Evolutionary conservation across 1,140 invertebrate species (phyloP).

Genomic region (Drosophila carrolli): DNA sequence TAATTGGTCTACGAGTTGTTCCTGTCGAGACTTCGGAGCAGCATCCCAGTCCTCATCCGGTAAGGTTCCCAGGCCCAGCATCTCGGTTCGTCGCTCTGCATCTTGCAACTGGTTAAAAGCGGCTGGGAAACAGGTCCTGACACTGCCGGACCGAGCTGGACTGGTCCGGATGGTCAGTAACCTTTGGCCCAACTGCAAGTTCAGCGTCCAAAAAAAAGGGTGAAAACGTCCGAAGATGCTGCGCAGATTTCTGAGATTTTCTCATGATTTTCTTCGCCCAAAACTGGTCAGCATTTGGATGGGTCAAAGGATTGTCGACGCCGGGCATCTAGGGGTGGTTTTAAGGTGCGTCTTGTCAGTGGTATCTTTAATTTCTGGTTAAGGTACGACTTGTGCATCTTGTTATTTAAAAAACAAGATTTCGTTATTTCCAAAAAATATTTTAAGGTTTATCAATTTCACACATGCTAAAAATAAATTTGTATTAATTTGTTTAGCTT

Average conservation of each 20-base stretch:
- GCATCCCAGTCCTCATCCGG: slow-evolving; percentile 23
- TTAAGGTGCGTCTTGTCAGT: background rate
- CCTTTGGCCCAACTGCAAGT: slow-evolving; percentile 67
- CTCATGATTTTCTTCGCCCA: slow-evolving; percentile 59
- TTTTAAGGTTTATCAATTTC: too few relatives aligned
- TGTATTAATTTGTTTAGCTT: too few relatives aligned
- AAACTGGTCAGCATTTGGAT: slow-evolving; percentile 43
- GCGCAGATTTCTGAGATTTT: slow-evolving; percentile 61
- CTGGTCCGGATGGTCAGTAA: slow-evolving; percentile 59
- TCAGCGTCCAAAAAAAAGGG: slow-evolving; percentile 48
- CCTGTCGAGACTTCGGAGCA: slow-evolving; percentile 55
- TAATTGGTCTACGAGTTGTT: slow-evolving; percentile 79
- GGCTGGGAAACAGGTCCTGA: slow-evolving; percentile 40
- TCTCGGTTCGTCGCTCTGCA: slow-evolving; percentile 20
- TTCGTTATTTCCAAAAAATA: background rate
- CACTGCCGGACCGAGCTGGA: slow-evolving; percentile 8
- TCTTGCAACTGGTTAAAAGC: slow-evolving; percentile 51
- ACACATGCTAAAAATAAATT: too few relatives aligned
- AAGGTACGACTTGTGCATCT: background rate
- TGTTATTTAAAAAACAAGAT: too few relatives aligned
- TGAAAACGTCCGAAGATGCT: slow-evolving; percentile 66
- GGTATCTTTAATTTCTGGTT: background rate
- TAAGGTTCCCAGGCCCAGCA: slow-evolving; percentile 65
- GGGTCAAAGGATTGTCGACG: slow-evolving; percentile 51
- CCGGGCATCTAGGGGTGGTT: slow-evolving; percentile 18